Evolutionary conservation across 2,797 vertebrate genomes (phyloP).

Genomic region (Enteromius treurensis): DNA sequence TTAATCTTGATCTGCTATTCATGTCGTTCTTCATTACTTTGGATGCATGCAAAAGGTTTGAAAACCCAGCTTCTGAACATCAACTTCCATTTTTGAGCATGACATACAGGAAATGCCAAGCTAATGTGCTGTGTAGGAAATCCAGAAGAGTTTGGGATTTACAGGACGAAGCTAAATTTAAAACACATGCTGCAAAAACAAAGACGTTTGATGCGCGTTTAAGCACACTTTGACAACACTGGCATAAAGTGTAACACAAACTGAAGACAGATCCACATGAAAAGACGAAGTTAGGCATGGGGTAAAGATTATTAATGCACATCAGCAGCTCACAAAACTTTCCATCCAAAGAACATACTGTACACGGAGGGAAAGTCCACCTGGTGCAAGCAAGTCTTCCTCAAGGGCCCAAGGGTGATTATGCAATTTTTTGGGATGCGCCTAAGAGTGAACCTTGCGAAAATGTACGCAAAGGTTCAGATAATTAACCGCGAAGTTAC

Average conservation of each 20-base stretch:
- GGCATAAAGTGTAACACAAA: conserved; percentile 27
- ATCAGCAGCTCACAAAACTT: background rate
- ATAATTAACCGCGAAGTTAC: background rate
- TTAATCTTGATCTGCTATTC: background rate
- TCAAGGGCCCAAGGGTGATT: conserved; percentile 1
- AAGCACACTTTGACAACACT: background rate
- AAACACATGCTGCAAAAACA: conserved; percentile 73
- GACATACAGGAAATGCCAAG: conserved; percentile 47
- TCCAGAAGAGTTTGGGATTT: conserved; percentile 65
- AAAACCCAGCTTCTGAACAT: background rate
- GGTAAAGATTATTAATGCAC: conserved; percentile 20
- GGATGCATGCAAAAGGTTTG: background rate
- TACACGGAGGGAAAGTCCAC: background rate
- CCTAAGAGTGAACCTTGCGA: background rate
- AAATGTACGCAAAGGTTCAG: background rate
- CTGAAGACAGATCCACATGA: conserved; percentile 21
- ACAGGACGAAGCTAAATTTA: conserved; percentile 68
- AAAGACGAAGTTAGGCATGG: background rate
- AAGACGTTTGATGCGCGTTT: background rate
- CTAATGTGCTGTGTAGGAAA: conserved; percentile 60
- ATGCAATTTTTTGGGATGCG: background rate
- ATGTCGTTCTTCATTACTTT: background rate
- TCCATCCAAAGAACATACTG: conserved; percentile 1
- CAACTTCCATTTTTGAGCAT: background rate
- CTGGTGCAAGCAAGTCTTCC: background rate